Percentiles rank a stretch among this genome's conserved stretches.
Conservation (phyloP, 2,113 vertebrate species). For the Pavo muticus region DNA sequence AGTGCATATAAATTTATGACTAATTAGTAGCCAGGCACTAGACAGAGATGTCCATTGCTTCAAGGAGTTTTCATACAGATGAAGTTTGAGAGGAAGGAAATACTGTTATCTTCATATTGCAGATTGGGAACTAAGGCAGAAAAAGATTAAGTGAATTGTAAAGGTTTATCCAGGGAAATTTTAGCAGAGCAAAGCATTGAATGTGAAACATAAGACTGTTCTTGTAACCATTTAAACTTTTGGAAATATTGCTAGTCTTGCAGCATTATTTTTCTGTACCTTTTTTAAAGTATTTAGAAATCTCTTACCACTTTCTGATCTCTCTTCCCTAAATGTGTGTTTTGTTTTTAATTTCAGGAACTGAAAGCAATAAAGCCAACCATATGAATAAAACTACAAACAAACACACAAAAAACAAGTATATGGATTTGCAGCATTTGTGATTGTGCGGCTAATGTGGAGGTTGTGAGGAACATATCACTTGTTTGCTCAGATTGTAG, state of each 20-base stretch:
- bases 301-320: background rate
- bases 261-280: background rate
- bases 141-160: background rate
- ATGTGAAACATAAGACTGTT: background rate
- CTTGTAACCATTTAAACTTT: background rate
- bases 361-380: background rate
- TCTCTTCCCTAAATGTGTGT: background rate
- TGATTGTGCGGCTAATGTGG: background rate
- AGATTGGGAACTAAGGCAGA: background rate
- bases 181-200: background rate
- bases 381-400: background rate
- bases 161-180: background rate
- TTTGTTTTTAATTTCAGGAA: background rate
- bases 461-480: background rate
- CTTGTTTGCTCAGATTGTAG: background rate
- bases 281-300: background rate
- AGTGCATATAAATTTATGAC: background rate
- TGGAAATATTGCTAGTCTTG: background rate
- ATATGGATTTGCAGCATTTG: background rate
- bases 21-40: background rate
- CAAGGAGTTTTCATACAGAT: background rate
- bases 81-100: background rate
- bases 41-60: background rate
- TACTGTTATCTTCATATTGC: background rate
- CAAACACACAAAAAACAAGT: background rate